These are phyloP conservation scores for Monodelphis domestica DNA, from an alignment of 2,797 vertebrate species.

Conservation along the genomic window DNA sequence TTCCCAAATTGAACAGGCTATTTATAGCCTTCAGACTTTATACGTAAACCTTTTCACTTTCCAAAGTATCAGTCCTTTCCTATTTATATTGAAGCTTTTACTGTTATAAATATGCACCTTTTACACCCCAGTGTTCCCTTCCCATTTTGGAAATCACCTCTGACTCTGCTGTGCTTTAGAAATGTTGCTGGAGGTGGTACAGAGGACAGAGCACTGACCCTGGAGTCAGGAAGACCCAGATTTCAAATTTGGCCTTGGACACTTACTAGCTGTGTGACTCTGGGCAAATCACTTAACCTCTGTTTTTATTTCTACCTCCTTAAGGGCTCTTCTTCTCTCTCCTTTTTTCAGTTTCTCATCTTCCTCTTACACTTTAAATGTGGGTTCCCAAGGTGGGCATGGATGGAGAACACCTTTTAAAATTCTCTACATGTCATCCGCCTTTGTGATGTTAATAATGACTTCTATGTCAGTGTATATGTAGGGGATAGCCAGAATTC, in stretches of 20 bases:
- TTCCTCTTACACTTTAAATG: background rate
- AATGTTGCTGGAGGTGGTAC: background rate
- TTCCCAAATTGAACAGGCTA: slow-evolving; percentile 38
- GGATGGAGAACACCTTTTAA: background rate
- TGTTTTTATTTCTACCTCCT: background rate
- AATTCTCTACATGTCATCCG: background rate
- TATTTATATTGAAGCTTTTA: slow-evolving; percentile 8
- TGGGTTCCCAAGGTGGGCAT: too few relatives aligned
- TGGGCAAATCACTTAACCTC: background rate
- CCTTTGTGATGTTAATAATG: background rate
- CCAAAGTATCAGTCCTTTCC: slow-evolving; percentile 6
- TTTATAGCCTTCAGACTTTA: slow-evolving; percentile 12
- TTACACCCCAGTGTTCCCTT: background rate
- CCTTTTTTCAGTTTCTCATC: background rate
- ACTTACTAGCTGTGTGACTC: background rate
- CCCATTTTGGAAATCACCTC: background rate
- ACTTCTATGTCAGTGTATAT: background rate
- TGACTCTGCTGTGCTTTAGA: background rate
- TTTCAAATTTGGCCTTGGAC: background rate
- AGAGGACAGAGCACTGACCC: background rate
- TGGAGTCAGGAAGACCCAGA: background rate
- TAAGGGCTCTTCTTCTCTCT: background rate
- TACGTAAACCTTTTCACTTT: background rate
- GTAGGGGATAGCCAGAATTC: background rate
- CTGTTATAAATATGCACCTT: slow-evolving; percentile 1